phyloP scores from a whole-genome alignment of 1,140 invertebrate genomes.

The Zeugodacus cucurbitae region DNA sequence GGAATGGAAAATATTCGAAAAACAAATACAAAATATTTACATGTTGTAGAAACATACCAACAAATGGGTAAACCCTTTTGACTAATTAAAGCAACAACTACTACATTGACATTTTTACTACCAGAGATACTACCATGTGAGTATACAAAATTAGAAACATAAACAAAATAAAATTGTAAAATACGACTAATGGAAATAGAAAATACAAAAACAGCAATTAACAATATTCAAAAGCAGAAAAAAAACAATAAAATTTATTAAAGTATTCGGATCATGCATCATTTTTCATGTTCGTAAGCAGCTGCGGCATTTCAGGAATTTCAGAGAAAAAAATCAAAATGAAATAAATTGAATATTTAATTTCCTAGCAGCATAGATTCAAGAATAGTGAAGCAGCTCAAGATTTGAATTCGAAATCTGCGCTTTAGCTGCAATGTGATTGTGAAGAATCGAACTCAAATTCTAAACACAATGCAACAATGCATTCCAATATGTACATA shows the following conservation, averaged over 20 bases:
- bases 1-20: not conserved
- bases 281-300: not conserved
- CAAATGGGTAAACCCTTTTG: not conserved
- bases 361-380: not conserved
- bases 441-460: not conserved
- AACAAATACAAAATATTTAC: not conserved
- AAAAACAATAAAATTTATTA: not conserved
- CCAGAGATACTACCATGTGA: too few relatives aligned
- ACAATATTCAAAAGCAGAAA: not conserved
- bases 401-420: not conserved
- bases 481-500: not conserved
- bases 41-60: not conserved
- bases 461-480: not conserved
- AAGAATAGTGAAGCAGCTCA: not conserved
- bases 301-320: not conserved
- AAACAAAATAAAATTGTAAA: too few relatives aligned
- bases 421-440: not conserved
- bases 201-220: not conserved
- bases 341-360: not conserved
- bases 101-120: too few relatives aligned
- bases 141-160: too few relatives aligned
- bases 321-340: not conserved
- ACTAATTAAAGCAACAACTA: too few relatives aligned
- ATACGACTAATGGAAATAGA: too few relatives aligned
- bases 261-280: too few relatives aligned